phyloP scores from a whole-genome alignment of 2,797 vertebrate species.

The Syndactyla subalaris region DNA sequence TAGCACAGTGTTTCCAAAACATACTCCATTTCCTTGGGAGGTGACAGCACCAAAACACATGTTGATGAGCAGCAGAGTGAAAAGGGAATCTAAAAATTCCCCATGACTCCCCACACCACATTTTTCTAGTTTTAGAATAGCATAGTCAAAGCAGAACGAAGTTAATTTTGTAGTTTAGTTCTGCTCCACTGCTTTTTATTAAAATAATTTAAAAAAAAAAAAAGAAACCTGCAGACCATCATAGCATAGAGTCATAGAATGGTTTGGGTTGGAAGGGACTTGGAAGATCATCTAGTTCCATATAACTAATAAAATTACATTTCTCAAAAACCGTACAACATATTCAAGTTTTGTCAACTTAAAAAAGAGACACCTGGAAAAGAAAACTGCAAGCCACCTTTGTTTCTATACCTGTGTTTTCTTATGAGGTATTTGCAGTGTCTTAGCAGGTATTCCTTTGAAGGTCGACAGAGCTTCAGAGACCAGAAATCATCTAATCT shows the following conservation, averaged over 20 bases:
- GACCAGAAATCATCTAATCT: slow-evolving; percentile 99
- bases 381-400: neutral
- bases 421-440: slow-evolving; percentile 99
- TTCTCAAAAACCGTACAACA: neutral
- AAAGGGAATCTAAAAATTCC: slow-evolving; percentile 56
- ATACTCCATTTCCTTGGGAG: slow-evolving; percentile 28
- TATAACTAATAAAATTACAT: neutral
- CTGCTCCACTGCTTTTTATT: neutral
- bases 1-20: slow-evolving; percentile 38
- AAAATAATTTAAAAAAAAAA: neutral
- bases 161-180: neutral
- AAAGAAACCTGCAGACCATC: neutral
- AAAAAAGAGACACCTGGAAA: neutral
- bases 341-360: neutral
- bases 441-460: slow-evolving; percentile 95
- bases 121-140: neutral
- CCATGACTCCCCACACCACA: neutral
- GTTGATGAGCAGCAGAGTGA: slow-evolving; percentile 36
- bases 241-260: neutral
- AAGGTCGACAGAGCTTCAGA: slow-evolving; percentile 95
- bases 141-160: neutral
- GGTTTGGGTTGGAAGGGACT: neutral
- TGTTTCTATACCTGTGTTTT: slow-evolving; percentile 91
- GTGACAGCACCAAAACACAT: slow-evolving; percentile 52
- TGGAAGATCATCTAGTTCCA: neutral